Evolutionary conservation across 2,797 vertebrate genomes (phyloP).

Genomic region (Gambusia yucatana): DNA sequence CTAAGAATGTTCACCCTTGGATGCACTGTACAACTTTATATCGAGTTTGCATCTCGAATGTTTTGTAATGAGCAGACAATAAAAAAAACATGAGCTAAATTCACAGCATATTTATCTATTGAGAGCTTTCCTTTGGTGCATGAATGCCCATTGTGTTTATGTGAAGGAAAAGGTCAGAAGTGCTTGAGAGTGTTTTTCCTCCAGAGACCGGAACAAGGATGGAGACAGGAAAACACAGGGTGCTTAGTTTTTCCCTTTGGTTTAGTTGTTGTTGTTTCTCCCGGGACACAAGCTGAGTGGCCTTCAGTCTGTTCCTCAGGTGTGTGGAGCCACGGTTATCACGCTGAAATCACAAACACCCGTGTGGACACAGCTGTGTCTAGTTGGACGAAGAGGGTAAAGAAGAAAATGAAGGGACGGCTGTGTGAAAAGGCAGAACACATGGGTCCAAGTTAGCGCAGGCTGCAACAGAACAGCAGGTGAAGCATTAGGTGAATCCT

Average conservation of each 20-base stretch:
- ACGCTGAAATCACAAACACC: conserved; percentile 38
- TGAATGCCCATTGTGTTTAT: conserved; percentile 68
- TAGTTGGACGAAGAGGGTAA: conserved; percentile 18
- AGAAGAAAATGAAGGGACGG: conserved; percentile 15
- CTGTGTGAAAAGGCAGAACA: conserved; percentile 51
- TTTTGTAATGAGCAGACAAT: not conserved
- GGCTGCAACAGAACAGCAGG: conserved; percentile 45
- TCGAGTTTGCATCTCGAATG: not conserved
- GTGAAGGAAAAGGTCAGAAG: conserved; percentile 44
- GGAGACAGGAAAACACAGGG: conserved; percentile 55
- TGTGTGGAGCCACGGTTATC: conserved; percentile 43
- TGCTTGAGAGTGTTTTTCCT: conserved; percentile 53
- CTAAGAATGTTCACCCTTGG: not conserved
- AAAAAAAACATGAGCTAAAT: not conserved
- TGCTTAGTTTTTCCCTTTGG: conserved; percentile 55
- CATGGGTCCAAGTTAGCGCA: conserved; percentile 69
- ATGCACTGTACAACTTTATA: not conserved
- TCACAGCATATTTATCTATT: not conserved
- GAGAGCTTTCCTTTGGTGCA: conserved; percentile 25
- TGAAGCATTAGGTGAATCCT: not conserved
- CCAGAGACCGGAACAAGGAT: conserved; percentile 54
- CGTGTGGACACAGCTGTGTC: conserved; percentile 64
- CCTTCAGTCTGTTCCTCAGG: conserved; percentile 42
- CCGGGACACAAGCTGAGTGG: conserved; percentile 3
- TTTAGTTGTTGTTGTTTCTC: conserved; percentile 5